Conservation (phyloP, 2,797 vertebrate genomes). For the Craterocephalus amniculus region DNA sequence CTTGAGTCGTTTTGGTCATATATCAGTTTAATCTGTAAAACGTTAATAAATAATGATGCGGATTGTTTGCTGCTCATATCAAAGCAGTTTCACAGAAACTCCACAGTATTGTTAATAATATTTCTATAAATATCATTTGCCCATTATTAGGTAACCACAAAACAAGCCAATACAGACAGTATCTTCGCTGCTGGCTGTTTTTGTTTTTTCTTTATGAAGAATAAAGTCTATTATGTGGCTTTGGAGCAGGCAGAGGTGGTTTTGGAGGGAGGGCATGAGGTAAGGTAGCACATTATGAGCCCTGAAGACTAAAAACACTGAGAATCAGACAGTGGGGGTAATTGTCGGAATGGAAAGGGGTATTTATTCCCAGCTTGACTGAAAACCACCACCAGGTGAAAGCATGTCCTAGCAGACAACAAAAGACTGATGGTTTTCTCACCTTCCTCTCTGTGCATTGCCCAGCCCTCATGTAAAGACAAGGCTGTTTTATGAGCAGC, state of each 20-base stretch:
- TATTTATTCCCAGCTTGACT: conserved; percentile 67
- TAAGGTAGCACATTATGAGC: conserved; percentile 59
- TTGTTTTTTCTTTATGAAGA: conserved; percentile 53
- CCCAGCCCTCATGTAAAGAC: conserved; percentile 50
- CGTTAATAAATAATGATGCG: neutral
- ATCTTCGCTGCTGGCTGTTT: conserved; percentile 51
- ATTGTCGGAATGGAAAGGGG: conserved; percentile 49
- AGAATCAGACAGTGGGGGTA: conserved; percentile 39
- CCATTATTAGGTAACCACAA: conserved; percentile 74
- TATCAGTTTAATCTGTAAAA: neutral
- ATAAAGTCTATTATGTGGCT: conserved; percentile 73
- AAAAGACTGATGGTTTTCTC: conserved; percentile 62
- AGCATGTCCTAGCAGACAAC: conserved; percentile 64
- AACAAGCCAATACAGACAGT: conserved; percentile 75
- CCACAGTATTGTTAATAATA: conserved; percentile 58
- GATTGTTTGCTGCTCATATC: neutral
- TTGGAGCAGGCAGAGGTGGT: conserved; percentile 44
- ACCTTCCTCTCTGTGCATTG: conserved; percentile 29
- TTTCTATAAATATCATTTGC: conserved; percentile 62
- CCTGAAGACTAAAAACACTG: conserved; percentile 54
- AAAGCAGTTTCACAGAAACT: conserved; percentile 46
- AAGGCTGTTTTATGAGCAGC: conserved; percentile 62
- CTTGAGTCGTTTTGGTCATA: neutral
- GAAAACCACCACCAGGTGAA: conserved; percentile 74
- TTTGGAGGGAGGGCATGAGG: conserved; percentile 35